These are phyloP conservation scores for Panagrolaimus sp. DNA, from an alignment of 1,140 invertebrate genomes.

Conservation along the genomic window DNA sequence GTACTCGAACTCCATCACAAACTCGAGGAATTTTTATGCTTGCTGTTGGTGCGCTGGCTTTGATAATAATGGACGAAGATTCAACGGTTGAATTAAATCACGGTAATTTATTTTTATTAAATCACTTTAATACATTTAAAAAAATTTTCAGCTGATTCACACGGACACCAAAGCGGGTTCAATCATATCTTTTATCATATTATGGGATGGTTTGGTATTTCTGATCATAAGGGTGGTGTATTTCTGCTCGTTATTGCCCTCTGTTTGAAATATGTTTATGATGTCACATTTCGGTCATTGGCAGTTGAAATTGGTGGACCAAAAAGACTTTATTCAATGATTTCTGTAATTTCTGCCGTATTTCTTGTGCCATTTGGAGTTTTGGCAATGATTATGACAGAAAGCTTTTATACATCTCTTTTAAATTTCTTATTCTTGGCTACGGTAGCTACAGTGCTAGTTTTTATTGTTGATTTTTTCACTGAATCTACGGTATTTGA, in stretches of 20 bases:
- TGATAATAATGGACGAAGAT: constrained; percentile 63
- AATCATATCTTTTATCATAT: constrained; percentile 62
- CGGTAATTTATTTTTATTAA: constrained; percentile 23
- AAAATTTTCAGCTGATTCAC: constrained; percentile 42
- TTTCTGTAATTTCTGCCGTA: constrained; percentile 58
- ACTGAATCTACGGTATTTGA: constrained; percentile 60
- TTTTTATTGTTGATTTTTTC: constrained; percentile 63
- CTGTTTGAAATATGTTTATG: constrained; percentile 59
- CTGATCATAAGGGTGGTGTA: constrained; percentile 63
- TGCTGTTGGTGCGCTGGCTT: constrained; percentile 59
- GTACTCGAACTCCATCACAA: constrained; percentile 59
- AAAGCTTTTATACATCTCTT: constrained; percentile 49
- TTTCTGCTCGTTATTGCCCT: constrained; percentile 60
- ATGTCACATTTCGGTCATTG: constrained; percentile 49
- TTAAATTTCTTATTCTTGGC: constrained; percentile 59
- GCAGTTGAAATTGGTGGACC: constrained; percentile 62
- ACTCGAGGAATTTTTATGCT: constrained; percentile 61
- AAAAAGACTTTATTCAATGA: constrained; percentile 61
- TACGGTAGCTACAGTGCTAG: constrained; percentile 59
- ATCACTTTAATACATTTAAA: no score
- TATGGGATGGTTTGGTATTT: constrained; percentile 60
- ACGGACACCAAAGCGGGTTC: constrained; percentile 59
- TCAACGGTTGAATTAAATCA: constrained; percentile 53
- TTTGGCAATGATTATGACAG: constrained; percentile 45
- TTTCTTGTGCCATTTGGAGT: constrained; percentile 61